Base-by-base conservation (phyloP, 2,113 vertebrate species). In the Brachyhypopomus occidentalis region DNA sequence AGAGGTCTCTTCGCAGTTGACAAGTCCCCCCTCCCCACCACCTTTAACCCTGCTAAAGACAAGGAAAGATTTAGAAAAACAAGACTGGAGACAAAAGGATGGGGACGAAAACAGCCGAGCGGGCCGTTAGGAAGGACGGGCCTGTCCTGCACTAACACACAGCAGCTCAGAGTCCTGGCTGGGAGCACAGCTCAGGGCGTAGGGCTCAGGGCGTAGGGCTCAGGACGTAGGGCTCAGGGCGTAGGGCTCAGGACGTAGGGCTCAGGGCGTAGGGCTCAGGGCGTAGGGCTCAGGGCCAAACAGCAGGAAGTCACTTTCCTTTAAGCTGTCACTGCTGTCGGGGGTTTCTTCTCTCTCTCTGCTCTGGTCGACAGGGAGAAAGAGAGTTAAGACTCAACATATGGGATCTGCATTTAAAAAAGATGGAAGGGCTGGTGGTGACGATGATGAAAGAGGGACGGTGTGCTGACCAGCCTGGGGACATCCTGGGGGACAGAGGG, bases 41-140 rank as follows among this genome's bases (percentile, higher is more conserved):
- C 86, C 89, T 85, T 84, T 79, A 75, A 88, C 86, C 84, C 82
- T 73, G 38, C 86, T 84, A 89, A 91, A 86, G 89, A 88, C 87
- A 88, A 83, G 85, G 85, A 86, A 88, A 87, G 86, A 69, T 88
- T 86, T 87, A 88, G 89, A 90, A 91, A 88, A 92, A 93, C 91
- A 93, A 80, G 81, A 87, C 88, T 75, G 38, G 56, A 52, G 76
- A 90, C 92, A 89, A 91, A 87, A 75, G 30, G 9, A 84, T 38
- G 86, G 83, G 84, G 81, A 89, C 87, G 73, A 84, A 90, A 93
- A 93, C 90, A 94, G 94, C 91, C 91, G 88, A 89, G 84, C 77
- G 82, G 77, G 91, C 88, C 86, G 89, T 95, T 94, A 91, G 91
- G 88, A 86, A 84, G 88, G 86, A 84, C 91, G 89, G 86, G 91